Evolutionary conservation across 2,113 vertebrate genomes (phyloP), one percentile per base, ranked within the genome.

Genomic region (Marmota monax): DNA sequence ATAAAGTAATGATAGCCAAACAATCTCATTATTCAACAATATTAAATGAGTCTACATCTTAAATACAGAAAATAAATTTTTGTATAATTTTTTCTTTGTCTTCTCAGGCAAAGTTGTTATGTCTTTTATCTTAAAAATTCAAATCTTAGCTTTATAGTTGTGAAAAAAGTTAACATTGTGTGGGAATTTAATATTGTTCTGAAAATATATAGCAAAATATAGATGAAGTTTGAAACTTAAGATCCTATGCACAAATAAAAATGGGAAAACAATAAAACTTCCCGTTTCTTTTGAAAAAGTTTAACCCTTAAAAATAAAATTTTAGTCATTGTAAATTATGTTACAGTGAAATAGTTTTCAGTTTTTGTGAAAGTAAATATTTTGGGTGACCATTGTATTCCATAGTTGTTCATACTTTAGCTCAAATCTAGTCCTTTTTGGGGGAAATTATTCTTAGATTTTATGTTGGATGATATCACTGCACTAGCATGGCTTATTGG

Each of bases 141-240:
- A 48, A 32, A 89, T 83, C 72, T 91, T 94, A 94, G 22, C 77
- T 58, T 70, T 67, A 72, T 65, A 56, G 34, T 84, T 86, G 27
- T 63, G 45, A 90, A 73, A 58, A 80, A 73, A 16, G 48, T 73
- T 77, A 82, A 56, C 85, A 29, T 63, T 77, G 48, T 51, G 48
- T 51, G 16, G 37, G 16, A 82, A 61, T 94, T 89, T 78, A 74
- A 94, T 94, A 45, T 63, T 73, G 48, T 39, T 97, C 84, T 79
- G 17, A 72, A 91, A 90, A 53, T 83, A 25, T 2, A n/a, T 13
- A 84, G 51, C 45, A 70, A 92, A 82, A 67, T 78, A 51, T 9
- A 85, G 48, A 48, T 56, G 14, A 79, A 56, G 72, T 90, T 79
- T 22, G 83, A 87, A 73, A 39, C 70, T 88, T 93, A 88, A 82